phyloP scores from a whole-genome alignment of 2,113 vertebrate species.

The Eurypyga helias region DNA sequence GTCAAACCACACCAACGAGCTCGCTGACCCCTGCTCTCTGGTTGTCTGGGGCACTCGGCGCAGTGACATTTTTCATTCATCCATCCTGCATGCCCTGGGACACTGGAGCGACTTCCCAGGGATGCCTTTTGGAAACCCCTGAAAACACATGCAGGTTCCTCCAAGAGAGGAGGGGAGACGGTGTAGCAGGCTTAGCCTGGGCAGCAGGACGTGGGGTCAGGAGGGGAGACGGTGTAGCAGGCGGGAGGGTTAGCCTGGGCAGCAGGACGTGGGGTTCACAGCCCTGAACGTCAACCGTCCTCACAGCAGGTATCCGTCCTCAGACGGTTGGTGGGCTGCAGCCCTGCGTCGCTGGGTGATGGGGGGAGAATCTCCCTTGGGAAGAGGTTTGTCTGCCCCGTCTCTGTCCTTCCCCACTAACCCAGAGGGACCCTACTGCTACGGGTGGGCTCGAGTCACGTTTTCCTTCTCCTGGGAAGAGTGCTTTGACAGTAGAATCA shows the following conservation, averaged over 20 bases:
- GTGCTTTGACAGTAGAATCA: background rate
- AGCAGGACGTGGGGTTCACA: background rate
- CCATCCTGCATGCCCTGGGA: background rate
- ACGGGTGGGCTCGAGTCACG: fast-evolving
- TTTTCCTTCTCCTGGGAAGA: background rate
- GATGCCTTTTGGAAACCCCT: background rate
- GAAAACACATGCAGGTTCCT: background rate
- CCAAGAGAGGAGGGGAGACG: background rate
- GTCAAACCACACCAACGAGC: background rate
- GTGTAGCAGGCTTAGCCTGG: background rate
- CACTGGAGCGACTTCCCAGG: background rate
- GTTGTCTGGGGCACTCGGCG: background rate
- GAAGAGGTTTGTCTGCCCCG: background rate
- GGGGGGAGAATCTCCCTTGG: background rate
- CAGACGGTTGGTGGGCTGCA: background rate
- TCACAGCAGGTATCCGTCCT: fast-evolving
- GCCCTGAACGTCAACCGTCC: fast-evolving
- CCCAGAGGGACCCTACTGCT: background rate
- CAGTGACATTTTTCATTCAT: background rate
- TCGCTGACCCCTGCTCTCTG: background rate
- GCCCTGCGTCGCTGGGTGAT: background rate
- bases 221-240: background rate
- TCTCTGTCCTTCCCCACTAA: background rate
- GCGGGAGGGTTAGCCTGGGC: background rate
- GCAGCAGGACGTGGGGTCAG: background rate